Evolutionary conservation across 2,113 vertebrate genomes (phyloP).

Genomic region (Lagopus leucura): DNA sequence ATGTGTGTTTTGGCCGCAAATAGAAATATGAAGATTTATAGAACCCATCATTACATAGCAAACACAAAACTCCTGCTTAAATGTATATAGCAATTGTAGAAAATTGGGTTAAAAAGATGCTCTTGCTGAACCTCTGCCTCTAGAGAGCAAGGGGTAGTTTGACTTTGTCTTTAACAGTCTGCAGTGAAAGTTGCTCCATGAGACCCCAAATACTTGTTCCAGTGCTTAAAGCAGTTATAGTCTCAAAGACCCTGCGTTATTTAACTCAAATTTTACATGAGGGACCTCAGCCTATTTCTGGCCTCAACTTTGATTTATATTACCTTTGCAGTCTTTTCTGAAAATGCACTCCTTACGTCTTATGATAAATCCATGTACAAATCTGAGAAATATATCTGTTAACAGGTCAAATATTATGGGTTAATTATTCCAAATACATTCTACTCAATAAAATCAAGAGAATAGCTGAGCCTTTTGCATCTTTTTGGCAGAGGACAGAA

Average conservation of each 20-base stretch:
- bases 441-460: not conserved
- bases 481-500: not conserved
- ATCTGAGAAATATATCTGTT: not conserved
- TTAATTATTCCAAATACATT: not conserved
- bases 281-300: not conserved
- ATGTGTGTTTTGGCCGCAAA: not conserved
- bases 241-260: not conserved
- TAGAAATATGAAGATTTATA: not conserved
- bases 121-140: not conserved
- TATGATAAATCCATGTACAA: not conserved
- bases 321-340: not conserved
- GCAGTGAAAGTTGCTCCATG: not conserved
- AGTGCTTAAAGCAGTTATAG: not conserved
- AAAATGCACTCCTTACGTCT: not conserved
- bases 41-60: not conserved
- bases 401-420: not conserved
- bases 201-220: not conserved
- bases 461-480: not conserved
- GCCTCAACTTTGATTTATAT: not conserved
- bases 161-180: not conserved
- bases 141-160: not conserved
- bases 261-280: not conserved
- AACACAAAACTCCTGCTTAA: not conserved
- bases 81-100: not conserved
- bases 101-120: not conserved